Base-by-base conservation (phyloP, 2,888 invertebrate genomes). In the Lasioglossum villosulum region DNA sequence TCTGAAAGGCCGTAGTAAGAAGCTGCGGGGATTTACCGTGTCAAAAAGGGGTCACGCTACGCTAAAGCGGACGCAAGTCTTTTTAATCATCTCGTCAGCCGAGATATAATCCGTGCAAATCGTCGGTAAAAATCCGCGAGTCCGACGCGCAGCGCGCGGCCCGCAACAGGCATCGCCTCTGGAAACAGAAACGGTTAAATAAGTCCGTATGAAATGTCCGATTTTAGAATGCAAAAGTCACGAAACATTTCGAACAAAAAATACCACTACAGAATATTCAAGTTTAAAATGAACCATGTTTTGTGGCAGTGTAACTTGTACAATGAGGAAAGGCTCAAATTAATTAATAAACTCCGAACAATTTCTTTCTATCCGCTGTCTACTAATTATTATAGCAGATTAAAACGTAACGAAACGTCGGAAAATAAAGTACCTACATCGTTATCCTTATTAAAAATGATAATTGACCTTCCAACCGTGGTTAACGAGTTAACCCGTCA, bases 71-170 rank as follows among this genome's bases (percentile, higher is more conserved):
- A 76, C 34, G 66, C 79, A 63, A 42, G 78, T 82, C 86, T 79
- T 82, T 86, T 86, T 86, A 86, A 85, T 86, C 84, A 84, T 81
- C 86, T 86, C 78, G 86, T 86, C 80, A 81, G 37, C 66, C 72
- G 19, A 71, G 34, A 71, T 75, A 75, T 86, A 84, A 86, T 86
- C 84, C 81, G 80, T 68, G 81, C 37, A 75, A 81, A 81, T 86
- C 86, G 48, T 86, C 37, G 39, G 78, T 68, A 84, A 75, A 86
- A 84, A 84, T 84, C 75, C 77, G 71, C 59, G 39, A 23, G 16
- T 56, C 16, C 42, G 4, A 19, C 52, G 52, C 52, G 2, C 68
- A 23, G 52, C 52, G 52, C 52, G 4, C 68, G 8, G n/a, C 56
- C 39, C 63, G 79, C 83, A 83, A 85, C 83, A 80, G 83, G 83